Evolutionary conservation across 2,113 vertebrate genomes (phyloP).

Genomic region (Eupsittula cactorum): DNA sequence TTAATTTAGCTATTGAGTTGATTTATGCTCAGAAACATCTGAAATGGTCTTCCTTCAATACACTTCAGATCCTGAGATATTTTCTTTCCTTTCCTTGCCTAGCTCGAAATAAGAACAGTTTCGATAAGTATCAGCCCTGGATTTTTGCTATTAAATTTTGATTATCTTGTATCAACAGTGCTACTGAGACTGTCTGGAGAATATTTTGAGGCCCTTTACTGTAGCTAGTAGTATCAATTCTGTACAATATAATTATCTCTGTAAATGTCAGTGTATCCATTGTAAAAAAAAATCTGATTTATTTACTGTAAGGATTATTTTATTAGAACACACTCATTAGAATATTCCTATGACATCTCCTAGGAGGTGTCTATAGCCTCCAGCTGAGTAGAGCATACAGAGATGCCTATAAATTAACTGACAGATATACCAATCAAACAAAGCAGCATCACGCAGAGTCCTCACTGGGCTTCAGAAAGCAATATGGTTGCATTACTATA

Average conservation of each 20-base stretch:
- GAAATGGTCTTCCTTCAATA: not conserved
- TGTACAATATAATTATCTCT: not conserved
- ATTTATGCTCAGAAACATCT: not conserved
- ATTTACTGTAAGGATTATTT: not conserved
- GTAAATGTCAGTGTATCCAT: not conserved
- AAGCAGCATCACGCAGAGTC: not conserved
- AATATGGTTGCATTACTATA: not conserved
- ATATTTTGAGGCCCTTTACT: not conserved
- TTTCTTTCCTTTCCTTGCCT: not conserved
- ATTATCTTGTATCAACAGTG: not conserved
- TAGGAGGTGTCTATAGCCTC: not conserved
- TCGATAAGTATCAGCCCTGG: not conserved
- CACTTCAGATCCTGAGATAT: not conserved
- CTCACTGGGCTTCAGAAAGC: not conserved
- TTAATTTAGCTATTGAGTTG: slow-evolving; percentile 14
- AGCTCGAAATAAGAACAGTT: not conserved
- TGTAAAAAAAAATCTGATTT: not conserved
- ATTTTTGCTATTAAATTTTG: slow-evolving; percentile 6
- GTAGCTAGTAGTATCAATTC: not conserved
- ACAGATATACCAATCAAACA: not conserved
- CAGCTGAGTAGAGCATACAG: not conserved
- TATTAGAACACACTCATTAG: not conserved
- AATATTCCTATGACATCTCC: not conserved
- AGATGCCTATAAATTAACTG: not conserved
- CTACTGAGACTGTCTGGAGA: not conserved